phyloP scores from a whole-genome alignment of 2,888 invertebrate genomes.

The Eupithecia vulgata region DNA sequence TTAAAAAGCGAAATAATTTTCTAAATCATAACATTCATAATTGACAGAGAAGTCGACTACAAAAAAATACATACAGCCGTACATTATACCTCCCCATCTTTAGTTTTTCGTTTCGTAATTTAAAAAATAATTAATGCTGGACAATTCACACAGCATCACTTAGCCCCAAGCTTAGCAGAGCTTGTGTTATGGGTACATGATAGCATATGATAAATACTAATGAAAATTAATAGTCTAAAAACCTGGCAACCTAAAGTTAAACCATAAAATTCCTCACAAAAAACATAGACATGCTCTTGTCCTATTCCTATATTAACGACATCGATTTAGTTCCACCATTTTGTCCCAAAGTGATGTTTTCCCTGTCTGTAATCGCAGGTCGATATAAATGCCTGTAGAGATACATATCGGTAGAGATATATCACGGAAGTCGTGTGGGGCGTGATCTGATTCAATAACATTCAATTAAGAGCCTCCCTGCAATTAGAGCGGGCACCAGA shows the following conservation, averaged over 20 bases:
- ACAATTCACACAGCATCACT: too few species aligned
- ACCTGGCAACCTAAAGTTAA: neutral
- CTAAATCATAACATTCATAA: too few species aligned
- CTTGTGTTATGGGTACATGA: too few species aligned
- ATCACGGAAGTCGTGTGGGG: constrained; percentile 48
- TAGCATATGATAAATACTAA: too few species aligned
- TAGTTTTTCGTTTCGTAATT: too few species aligned
- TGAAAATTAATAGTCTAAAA: neutral
- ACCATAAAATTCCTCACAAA: constrained; percentile 1
- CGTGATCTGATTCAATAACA: constrained; percentile 77
- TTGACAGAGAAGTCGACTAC: too few species aligned
- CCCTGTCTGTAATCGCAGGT: neutral
- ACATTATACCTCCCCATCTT: too few species aligned
- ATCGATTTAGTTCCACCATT: constrained; percentile 4
- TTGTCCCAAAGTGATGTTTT: constrained; percentile 5
- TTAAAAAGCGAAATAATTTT: too few species aligned
- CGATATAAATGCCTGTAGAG: neutral
- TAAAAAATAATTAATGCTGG: too few species aligned
- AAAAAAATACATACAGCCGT: too few species aligned
- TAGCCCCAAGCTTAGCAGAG: too few species aligned
- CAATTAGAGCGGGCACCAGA: constrained; percentile 62
- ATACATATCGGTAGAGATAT: constrained; percentile 29
- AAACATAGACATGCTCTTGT: neutral
- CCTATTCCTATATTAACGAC: neutral
- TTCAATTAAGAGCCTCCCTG: constrained; percentile 70